phyloP scores from a whole-genome alignment of 2,888 invertebrate species.

The Trichopoda pennipes region DNA sequence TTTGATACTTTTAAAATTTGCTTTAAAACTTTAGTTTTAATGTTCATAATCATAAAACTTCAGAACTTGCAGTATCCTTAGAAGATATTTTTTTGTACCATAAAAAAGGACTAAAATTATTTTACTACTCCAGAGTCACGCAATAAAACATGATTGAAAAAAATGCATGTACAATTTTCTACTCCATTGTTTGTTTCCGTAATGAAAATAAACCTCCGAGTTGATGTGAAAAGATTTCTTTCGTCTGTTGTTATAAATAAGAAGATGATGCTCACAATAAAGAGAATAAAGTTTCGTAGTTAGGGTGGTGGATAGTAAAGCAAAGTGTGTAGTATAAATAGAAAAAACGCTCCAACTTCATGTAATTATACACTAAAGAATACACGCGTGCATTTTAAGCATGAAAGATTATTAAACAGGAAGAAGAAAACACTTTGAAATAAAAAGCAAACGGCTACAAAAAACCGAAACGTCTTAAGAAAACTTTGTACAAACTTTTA shows the following conservation, averaged over 20 bases:
- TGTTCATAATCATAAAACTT: background rate
- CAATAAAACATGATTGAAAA: conserved; percentile 56
- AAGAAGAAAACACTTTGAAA: conserved; percentile 16
- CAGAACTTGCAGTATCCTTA: background rate
- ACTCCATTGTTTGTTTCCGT: conserved; percentile 64
- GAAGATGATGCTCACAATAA: conserved; percentile 28
- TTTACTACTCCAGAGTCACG: conserved; percentile 60
- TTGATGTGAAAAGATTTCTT: conserved; percentile 24
- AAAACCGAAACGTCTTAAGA: conserved; percentile 45
- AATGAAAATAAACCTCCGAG: conserved; percentile 31
- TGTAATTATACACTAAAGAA: conserved; percentile 62
- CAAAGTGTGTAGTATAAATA: conserved; percentile 8
- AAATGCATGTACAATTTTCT: conserved; percentile 57
- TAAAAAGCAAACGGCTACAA: conserved; percentile 30
- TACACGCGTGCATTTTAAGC: conserved; percentile 54
- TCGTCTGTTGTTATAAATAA: conserved; percentile 13
- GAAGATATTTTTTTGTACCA: conserved; percentile 2
- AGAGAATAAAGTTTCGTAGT: conserved; percentile 15
- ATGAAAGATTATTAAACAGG: conserved; percentile 38
- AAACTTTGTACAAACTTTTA: conserved; percentile 61
- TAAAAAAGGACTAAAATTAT: conserved; percentile 27
- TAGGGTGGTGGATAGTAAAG: conserved; percentile 17
- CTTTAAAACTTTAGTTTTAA: no score
- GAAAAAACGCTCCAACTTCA: conserved; percentile 46
- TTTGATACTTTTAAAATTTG: no score